phyloP scores from a whole-genome alignment of 2,113 vertebrate species.

The Clupea harengus region DNA sequence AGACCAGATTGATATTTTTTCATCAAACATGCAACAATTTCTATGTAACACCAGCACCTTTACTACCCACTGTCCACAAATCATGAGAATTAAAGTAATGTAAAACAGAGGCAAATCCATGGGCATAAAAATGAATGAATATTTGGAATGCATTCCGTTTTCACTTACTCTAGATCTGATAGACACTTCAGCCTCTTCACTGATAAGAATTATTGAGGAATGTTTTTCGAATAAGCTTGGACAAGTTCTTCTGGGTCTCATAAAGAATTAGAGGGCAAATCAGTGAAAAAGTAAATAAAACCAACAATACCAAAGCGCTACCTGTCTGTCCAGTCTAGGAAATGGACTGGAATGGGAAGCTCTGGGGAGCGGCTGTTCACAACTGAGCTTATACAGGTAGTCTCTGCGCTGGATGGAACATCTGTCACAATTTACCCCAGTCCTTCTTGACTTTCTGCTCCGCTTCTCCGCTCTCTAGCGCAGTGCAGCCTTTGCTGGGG shows the following conservation, averaged over 20 bases:
- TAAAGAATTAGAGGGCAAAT: background rate
- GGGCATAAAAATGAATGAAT: background rate
- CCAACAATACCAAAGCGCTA: background rate
- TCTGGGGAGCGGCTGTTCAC: background rate
- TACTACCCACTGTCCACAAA: background rate
- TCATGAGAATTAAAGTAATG: background rate
- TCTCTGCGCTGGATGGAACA: background rate
- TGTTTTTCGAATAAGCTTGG: background rate
- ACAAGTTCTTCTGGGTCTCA: too few relatives aligned
- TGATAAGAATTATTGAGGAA: background rate
- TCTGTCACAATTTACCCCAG: slow-evolving; percentile 11
- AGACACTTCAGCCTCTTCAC: background rate
- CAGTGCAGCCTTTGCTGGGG: background rate
- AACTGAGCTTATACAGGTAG: background rate
- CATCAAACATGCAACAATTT: background rate
- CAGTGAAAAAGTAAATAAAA: background rate
- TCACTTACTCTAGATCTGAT: too few relatives aligned
- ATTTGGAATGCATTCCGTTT: too few relatives aligned
- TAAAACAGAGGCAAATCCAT: background rate
- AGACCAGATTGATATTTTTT: too few relatives aligned
- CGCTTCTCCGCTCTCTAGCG: background rate
- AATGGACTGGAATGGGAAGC: background rate
- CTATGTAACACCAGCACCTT: background rate
- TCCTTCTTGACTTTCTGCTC: slow-evolving; percentile 10
- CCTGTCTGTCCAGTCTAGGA: background rate